phyloP scores from a whole-genome alignment of 2,888 invertebrate genomes.

The Melikaiella ostensackeni region DNA sequence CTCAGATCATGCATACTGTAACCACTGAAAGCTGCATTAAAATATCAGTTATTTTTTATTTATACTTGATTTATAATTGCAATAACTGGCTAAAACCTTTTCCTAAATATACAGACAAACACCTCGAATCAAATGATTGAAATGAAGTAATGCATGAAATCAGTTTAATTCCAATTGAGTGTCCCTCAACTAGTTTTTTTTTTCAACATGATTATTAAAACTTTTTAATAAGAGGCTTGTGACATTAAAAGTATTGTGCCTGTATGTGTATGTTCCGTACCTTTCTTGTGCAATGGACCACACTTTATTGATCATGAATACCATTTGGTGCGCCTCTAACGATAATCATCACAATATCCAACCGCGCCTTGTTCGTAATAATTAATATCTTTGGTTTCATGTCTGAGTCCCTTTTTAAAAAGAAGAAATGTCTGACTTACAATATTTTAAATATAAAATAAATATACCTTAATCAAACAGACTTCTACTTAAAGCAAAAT shows the following conservation, averaged over 20 bases:
- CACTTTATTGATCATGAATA: constrained; percentile 55
- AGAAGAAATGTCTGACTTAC: constrained; percentile 49
- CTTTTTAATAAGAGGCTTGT: constrained; percentile 22
- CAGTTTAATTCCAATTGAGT: constrained; percentile 52
- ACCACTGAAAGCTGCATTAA: constrained; percentile 30
- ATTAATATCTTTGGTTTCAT: constrained; percentile 75
- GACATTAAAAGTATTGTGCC: constrained; percentile 17
- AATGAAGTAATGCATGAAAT: constrained; percentile 66
- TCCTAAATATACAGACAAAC: constrained; percentile 62
- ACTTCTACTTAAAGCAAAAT: constrained; percentile 25
- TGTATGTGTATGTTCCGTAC: constrained; percentile 44
- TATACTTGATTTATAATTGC: constrained; percentile 50
- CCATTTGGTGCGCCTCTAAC: constrained; percentile 70
- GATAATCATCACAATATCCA: constrained; percentile 70
- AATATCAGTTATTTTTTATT: constrained; percentile 14
- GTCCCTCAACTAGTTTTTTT: constrained; percentile 58
- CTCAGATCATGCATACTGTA: constrained; percentile 60
- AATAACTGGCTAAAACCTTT: constrained; percentile 59
- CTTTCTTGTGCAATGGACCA: constrained; percentile 54
- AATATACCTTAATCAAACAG: constrained; percentile 1
- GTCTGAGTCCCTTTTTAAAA: constrained; percentile 71
- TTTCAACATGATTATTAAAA: constrained; percentile 45
- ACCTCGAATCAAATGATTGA: constrained; percentile 61
- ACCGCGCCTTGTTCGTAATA: constrained; percentile 65
- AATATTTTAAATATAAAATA: neutral